Evolutionary conservation across 2,888 invertebrate species (phyloP).

Genomic region (Abrostola tripartita): DNA sequence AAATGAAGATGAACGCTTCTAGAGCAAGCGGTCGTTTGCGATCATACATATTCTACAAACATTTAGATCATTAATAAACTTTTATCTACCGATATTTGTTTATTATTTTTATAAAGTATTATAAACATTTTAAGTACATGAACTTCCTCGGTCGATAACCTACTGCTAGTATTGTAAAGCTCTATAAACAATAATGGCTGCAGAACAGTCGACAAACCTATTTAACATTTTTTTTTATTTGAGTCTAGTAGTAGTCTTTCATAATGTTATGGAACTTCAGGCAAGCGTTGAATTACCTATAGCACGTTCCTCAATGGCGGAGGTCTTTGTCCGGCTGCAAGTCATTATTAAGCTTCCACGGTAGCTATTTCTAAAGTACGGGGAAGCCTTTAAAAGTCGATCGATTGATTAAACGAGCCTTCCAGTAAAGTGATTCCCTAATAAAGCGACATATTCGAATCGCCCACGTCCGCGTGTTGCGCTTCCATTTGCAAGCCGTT

Average conservation of each 20-base stretch:
- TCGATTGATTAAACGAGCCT: constrained; percentile 49
- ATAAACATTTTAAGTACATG: constrained; percentile 1
- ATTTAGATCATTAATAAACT: constrained; percentile 10
- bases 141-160: constrained; percentile 2
- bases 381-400: constrained; percentile 48
- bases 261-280: neutral
- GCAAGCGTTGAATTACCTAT: constrained; percentile 4
- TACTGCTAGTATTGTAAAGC: neutral
- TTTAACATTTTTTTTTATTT: neutral
- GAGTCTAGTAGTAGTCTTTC: neutral
- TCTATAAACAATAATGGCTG: constrained; percentile 3
- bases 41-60: constrained; percentile 23
- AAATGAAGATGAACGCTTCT: constrained; percentile 41
- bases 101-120: neutral
- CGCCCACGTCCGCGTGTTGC: constrained; percentile 32
- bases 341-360: constrained; percentile 29
- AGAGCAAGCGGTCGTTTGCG: constrained; percentile 18
- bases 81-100: neutral
- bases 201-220: neutral
- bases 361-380: constrained; percentile 32
- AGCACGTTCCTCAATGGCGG: constrained; percentile 5
- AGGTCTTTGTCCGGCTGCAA: constrained; percentile 8
- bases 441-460: constrained; percentile 40
- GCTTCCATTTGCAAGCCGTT: constrained; percentile 37
- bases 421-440: constrained; percentile 34